Evolutionary conservation across 2,888 invertebrate genomes (phyloP).

Genomic region (Dexiosoma caninum): DNA sequence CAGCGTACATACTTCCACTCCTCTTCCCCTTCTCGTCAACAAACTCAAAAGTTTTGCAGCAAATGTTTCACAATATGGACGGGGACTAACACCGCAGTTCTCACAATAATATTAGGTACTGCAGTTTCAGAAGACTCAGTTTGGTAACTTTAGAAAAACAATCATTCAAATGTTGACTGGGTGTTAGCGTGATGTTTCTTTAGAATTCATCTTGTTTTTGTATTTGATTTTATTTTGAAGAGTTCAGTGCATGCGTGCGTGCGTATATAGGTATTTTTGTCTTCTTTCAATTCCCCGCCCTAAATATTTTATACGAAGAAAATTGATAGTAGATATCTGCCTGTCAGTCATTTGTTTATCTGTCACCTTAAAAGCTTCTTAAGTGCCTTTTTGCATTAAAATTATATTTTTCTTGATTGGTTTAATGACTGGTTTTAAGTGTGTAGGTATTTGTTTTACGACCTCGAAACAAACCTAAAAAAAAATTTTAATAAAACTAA

Average conservation of each 20-base stretch:
- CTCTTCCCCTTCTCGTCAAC: too few species aligned
- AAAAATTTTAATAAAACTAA: not conserved
- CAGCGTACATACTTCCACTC: too few species aligned
- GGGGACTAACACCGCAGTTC: too few species aligned
- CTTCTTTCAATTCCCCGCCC: constrained; percentile 3
- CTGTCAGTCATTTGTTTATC: constrained; percentile 45
- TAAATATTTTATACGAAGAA: constrained; percentile 11
- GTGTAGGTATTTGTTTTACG: not conserved
- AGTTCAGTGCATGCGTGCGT: not conserved
- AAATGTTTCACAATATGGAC: too few species aligned
- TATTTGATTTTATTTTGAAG: too few species aligned
- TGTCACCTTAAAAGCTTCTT: constrained; percentile 58
- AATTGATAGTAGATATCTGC: constrained; percentile 21
- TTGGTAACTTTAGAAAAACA: too few species aligned
- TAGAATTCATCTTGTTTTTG: not conserved
- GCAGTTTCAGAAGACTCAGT: too few species aligned
- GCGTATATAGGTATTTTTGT: constrained; percentile 10
- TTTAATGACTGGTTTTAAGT: constrained; percentile 9
- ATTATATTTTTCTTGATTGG: constrained; percentile 20
- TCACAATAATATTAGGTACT: too few species aligned
- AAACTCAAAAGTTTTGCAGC: too few species aligned
- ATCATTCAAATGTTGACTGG: too few species aligned
- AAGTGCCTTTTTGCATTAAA: constrained; percentile 55
- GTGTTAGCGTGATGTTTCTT: too few species aligned
- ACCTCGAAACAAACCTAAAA: constrained; percentile 1